Evolutionary conservation across 2,113 vertebrate species (phyloP).

Genomic region (Picathartes gymnocephalus): DNA sequence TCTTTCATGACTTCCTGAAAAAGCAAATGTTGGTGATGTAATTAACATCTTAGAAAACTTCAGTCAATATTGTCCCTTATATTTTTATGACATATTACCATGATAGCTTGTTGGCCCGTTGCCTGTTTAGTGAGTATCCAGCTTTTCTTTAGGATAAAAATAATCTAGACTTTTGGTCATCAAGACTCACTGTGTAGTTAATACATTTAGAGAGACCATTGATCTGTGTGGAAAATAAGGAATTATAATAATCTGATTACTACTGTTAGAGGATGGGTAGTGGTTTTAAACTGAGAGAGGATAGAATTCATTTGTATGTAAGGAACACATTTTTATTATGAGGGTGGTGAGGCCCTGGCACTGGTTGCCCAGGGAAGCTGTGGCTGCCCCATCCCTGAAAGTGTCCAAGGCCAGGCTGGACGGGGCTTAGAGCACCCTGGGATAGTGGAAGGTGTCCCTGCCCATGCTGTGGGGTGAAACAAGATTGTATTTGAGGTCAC

Average conservation of each 20-base stretch:
- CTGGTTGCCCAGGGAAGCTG: neutral
- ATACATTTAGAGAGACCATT: neutral
- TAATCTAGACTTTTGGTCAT: neutral
- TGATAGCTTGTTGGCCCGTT: neutral
- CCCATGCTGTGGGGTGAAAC: too few relatives aligned
- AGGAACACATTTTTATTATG: neutral
- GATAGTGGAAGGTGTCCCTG: neutral
- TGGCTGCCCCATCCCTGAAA: neutral
- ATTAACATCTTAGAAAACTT: neutral
- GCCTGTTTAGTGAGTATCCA: neutral
- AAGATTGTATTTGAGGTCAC: neutral
- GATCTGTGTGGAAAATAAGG: neutral
- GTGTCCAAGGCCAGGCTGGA: neutral
- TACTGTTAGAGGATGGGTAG: neutral
- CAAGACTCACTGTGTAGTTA: neutral
- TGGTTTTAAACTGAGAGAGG: neutral
- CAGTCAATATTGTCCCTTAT: neutral
- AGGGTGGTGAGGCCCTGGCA: neutral
- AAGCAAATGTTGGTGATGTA: neutral
- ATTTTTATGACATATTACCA: neutral
- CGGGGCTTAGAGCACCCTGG: accelerated
- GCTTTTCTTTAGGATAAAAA: neutral
- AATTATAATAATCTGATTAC: neutral
- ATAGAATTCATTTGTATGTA: neutral
- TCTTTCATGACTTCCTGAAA: slow-evolving; percentile 1